Evolutionary conservation across 2,797 vertebrate genomes (phyloP), one percentile per base, ranked within the genome.

Genomic region (Adrianichthys oophorus): DNA sequence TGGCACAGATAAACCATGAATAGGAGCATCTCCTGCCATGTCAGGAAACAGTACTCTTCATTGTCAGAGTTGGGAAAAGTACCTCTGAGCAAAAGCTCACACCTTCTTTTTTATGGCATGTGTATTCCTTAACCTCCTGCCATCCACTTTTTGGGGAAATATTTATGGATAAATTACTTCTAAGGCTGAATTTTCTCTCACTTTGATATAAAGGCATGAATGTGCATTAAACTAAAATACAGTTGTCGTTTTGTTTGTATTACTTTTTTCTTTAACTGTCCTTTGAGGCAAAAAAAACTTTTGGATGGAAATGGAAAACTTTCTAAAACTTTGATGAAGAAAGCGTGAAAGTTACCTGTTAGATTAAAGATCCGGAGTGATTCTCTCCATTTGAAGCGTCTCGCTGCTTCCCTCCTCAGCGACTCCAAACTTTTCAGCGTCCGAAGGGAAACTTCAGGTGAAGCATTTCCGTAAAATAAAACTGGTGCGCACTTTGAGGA

Each of bases 371-470:
- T 74, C 69, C 82, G 56, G 41, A 47, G 6, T 44, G 50, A 40
- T 74, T 88, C 85, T 86, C 70, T 83, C 87, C 89, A 91, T 91
- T 74, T 61, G 80, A 76, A 79, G 63, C 62, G 52, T 65, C 70
- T 69, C 62, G 56, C 44, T 5, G 65, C 62, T 49, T 58, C 54
- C 48, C 72, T 62, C 54, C 29, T 72, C 68, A 41, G 60, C 66
- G 48, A 45, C 57, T 74, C 74, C 78, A 83, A 83, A 84, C 79
- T 70, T 82, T 76, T 84, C 67, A 85, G 62, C 51, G 70, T 76
- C 79, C 68, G 68, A 16, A 41, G 51, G 59, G 55, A 82, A 85
- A 87, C 68, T 86, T 85, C 87, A 92, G 90, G 88, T 91, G 77
- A 85, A 85, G 2, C 87, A 91, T 92, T 86, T 91, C 89, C 87